Evolutionary conservation across 2,113 vertebrate species (phyloP).

Genomic region (Macquaria ambigua): DNA sequence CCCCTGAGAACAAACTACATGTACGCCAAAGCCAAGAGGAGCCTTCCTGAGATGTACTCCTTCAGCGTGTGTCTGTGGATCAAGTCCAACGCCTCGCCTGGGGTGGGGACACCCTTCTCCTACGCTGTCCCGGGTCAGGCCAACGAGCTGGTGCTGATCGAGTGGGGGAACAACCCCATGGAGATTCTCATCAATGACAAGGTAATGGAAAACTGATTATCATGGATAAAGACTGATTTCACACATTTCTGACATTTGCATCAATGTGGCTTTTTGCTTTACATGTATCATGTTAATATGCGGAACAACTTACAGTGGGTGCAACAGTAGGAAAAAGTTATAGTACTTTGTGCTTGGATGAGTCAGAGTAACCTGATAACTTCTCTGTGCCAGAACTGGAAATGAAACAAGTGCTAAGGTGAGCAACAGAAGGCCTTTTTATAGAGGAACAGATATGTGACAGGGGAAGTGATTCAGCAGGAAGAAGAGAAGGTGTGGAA

Average conservation of each 20-base stretch:
- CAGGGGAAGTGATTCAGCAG: constrained; percentile 41
- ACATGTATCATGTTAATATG: too few relatives aligned
- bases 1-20: constrained; percentile 98
- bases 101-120: constrained; percentile 96
- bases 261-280: not conserved
- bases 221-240: not conserved
- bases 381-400: constrained; percentile 3
- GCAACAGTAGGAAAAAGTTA: not conserved
- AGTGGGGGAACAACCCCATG: constrained; percentile 98
- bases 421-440: constrained; percentile 30
- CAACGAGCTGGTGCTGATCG: constrained; percentile 97
- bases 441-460: constrained; percentile 24
- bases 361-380: constrained; percentile 27
- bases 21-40: constrained; percentile 97
- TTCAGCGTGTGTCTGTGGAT: constrained; percentile 98
- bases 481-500: constrained; percentile 6
- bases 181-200: constrained; percentile 98
- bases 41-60: constrained; percentile 97
- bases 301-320: not conserved
- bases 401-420: constrained; percentile 36
- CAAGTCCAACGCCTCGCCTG: constrained; percentile 93
- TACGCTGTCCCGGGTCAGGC: constrained; percentile 94
- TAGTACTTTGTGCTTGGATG: not conserved
- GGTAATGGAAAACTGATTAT: constrained; percentile 76
- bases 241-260: not conserved